Evolutionary conservation across 2,797 vertebrate species (phyloP).

Genomic region (Hypotaenidia okinawae): DNA sequence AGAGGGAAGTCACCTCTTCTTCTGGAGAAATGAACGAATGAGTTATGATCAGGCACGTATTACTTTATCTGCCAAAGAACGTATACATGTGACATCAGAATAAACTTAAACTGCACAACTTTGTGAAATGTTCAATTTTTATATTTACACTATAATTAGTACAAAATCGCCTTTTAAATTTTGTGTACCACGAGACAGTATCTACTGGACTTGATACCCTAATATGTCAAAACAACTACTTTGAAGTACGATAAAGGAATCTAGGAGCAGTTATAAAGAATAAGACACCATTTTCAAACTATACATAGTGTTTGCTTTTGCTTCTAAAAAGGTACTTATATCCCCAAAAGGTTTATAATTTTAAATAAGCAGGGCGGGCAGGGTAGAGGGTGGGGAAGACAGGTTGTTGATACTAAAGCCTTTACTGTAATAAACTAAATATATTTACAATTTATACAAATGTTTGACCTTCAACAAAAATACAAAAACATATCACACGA

Average conservation of each 20-base stretch:
- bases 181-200: conserved; percentile 62
- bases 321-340: conserved; percentile 58
- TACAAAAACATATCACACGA: conserved; percentile 80
- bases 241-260: conserved; percentile 43
- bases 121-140: conserved; percentile 57
- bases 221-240: conserved; percentile 47
- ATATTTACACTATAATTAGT: conserved; percentile 67
- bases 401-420: conserved; percentile 89
- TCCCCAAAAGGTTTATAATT: conserved; percentile 61
- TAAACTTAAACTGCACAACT: conserved; percentile 56
- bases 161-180: conserved; percentile 63
- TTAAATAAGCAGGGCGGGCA: conserved; percentile 47
- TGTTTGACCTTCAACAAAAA: conserved; percentile 86
- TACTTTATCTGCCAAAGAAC: conserved; percentile 26
- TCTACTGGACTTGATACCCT: conserved; percentile 43
- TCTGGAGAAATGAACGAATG: not conserved
- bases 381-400: conserved; percentile 68
- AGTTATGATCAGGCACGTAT: conserved; percentile 22
- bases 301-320: conserved; percentile 56
- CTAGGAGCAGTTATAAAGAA: conserved; percentile 64
- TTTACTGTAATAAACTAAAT: conserved; percentile 93
- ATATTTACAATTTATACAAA: conserved; percentile 98
- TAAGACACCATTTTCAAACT: conserved; percentile 65
- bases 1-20: not conserved
- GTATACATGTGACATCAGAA: not conserved